Evolutionary conservation across 2,888 invertebrate species (phyloP).

Genomic region (Lochmaea crataegi): DNA sequence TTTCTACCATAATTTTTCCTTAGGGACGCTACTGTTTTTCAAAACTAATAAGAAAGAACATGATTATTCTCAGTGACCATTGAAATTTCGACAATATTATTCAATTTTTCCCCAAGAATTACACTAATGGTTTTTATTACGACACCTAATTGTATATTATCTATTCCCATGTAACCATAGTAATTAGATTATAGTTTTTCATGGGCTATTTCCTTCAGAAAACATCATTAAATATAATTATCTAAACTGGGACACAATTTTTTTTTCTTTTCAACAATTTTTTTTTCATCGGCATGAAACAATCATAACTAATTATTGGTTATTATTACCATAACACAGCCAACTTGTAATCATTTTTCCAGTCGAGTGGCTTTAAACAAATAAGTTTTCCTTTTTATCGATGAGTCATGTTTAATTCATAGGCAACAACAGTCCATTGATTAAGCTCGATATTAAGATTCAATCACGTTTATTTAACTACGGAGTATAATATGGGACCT

Average conservation of each 20-base stretch:
- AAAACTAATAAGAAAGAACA: too few species aligned
- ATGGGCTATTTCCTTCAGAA: conserved; percentile 13
- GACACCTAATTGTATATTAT: not conserved
- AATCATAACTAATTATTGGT: conserved; percentile 31
- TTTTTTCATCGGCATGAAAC: conserved; percentile 22
- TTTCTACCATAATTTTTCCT: too few species aligned
- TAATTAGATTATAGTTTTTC: not conserved
- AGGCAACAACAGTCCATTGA: conserved; percentile 3
- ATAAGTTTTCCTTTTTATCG: conserved; percentile 29
- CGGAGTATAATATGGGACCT: too few species aligned
- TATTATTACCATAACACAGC: conserved; percentile 31
- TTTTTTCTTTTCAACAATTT: conserved; percentile 18
- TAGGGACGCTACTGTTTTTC: too few species aligned
- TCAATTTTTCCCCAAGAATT: not conserved
- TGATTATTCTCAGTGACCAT: too few species aligned
- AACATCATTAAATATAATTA: conserved; percentile 28
- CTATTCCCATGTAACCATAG: not conserved
- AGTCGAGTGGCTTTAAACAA: conserved; percentile 31
- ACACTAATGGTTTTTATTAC: not conserved
- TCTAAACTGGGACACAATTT: conserved; percentile 23
- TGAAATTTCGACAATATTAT: too few species aligned
- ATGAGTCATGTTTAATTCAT: conserved; percentile 32
- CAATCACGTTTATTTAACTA: conserved; percentile 6
- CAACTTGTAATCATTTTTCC: conserved; percentile 38
- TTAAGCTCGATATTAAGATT: conserved; percentile 22